phyloP scores from a whole-genome alignment of 2,113 vertebrate species.

The Hemiscyllium ocellatum region DNA sequence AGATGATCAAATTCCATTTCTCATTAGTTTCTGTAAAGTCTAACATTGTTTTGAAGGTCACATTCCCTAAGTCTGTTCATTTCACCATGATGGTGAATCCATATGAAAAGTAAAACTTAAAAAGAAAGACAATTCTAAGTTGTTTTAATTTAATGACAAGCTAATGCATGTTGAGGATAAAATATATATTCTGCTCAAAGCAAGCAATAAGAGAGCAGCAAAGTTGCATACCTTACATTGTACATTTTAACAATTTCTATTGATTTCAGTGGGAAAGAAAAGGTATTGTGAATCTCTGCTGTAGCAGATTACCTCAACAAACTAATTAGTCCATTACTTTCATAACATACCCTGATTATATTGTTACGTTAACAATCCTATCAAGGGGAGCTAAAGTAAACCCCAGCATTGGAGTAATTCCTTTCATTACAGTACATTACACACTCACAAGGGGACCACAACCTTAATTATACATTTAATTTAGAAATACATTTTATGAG shows the following conservation, averaged over 20 bases:
- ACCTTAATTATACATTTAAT: slow-evolving; percentile 36
- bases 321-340: slow-evolving; percentile 27
- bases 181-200: background rate
- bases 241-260: slow-evolving; percentile 17
- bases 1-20: background rate
- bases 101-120: background rate
- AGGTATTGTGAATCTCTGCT: slow-evolving; percentile 26
- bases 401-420: slow-evolving; percentile 26
- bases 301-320: slow-evolving; percentile 6
- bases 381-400: slow-evolving; percentile 9
- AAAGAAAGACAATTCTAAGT: background rate
- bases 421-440: slow-evolving; percentile 29
- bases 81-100: background rate
- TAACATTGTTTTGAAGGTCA: background rate
- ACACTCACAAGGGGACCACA: slow-evolving; percentile 17
- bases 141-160: background rate
- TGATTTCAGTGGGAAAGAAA: slow-evolving; percentile 12
- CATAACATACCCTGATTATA: slow-evolving; percentile 36
- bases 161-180: background rate
- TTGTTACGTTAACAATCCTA: slow-evolving; percentile 26
- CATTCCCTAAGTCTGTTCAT: background rate
- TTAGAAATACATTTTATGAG: slow-evolving; percentile 37
- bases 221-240: background rate
- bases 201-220: background rate
- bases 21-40: too few relatives aligned